A percentile compares a stretch with the other conserved stretches of the same genome.
Conservation (phyloP, 2,888 invertebrate species). For the Pomacea canaliculata region DNA sequence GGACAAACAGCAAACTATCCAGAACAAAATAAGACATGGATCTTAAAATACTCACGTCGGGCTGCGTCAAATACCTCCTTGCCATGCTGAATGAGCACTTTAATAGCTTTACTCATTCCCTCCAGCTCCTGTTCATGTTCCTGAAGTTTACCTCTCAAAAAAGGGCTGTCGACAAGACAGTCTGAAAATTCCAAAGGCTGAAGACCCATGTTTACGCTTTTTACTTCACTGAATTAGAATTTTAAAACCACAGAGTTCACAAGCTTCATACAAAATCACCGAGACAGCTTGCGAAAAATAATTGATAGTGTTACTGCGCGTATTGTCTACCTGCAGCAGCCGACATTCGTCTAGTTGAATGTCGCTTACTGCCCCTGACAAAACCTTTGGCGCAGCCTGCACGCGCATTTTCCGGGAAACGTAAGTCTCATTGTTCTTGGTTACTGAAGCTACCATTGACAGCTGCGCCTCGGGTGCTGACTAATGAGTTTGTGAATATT, state of each 20-base stretch:
- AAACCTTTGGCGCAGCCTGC: too few species aligned
- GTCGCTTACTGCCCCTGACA: too few species aligned
- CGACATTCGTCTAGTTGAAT: too few species aligned
- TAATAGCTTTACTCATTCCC: slow-evolving; percentile 96
- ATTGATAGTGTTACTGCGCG: too few species aligned
- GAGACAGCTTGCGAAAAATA: background rate
- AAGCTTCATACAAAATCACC: background rate
- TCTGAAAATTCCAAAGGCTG: slow-evolving; percentile 97
- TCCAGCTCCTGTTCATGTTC: slow-evolving; percentile 97
- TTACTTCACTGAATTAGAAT: background rate
- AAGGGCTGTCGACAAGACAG: slow-evolving; percentile 97
- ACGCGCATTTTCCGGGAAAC: too few species aligned
- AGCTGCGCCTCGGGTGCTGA: too few species aligned
- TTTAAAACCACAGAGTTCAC: background rate
- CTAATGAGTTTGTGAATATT: too few species aligned
- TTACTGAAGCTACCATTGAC: too few species aligned
- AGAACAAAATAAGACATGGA: too few species aligned
- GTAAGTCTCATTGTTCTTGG: too few species aligned
- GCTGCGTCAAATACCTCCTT: slow-evolving; percentile 94
- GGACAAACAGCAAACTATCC: too few species aligned
- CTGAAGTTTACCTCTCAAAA: slow-evolving; percentile 96
- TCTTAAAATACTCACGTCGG: slow-evolving; percentile 77
- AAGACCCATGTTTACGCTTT: slow-evolving; percentile 76
- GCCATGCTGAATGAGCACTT: slow-evolving; percentile 94
- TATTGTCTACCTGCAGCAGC: too few species aligned